phyloP scores from a whole-genome alignment of 1,140 invertebrate genomes.

The Stegodyphus mimosarum region DNA sequence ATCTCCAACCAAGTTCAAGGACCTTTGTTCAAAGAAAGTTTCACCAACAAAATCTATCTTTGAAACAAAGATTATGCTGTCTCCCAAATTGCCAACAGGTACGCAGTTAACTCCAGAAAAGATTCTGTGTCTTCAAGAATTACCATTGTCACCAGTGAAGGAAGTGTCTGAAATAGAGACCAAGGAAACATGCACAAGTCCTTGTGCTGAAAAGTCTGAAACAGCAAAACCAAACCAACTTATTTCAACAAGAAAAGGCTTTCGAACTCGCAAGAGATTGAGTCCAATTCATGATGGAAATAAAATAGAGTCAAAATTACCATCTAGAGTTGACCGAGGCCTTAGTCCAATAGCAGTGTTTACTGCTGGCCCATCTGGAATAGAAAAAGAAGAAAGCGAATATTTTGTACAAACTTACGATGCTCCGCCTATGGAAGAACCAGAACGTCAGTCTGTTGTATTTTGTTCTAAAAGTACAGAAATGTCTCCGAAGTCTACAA shows the following conservation, averaged over 20 bases:
- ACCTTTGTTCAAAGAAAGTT: slow-evolving; percentile 49
- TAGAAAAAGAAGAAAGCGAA: slow-evolving; percentile 43
- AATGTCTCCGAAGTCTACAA: slow-evolving; percentile 36
- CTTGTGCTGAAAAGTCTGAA: slow-evolving; percentile 13
- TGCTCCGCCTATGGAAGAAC: slow-evolving; percentile 48
- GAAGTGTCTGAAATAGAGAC: slow-evolving; percentile 48
- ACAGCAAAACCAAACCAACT: slow-evolving; percentile 40
- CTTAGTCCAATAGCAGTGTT: slow-evolving; percentile 56
- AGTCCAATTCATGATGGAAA: slow-evolving; percentile 34
- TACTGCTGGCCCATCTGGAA: slow-evolving; percentile 40
- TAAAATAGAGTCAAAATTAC: slow-evolving; percentile 37
- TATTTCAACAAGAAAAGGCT: slow-evolving; percentile 52
- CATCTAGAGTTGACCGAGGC: slow-evolving; percentile 20
- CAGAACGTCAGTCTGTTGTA: background rate
- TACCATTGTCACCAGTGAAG: slow-evolving; percentile 44
- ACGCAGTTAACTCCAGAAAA: slow-evolving; percentile 30
- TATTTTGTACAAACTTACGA: slow-evolving; percentile 57
- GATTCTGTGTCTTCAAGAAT: slow-evolving; percentile 35
- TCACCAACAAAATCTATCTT: slow-evolving; percentile 37
- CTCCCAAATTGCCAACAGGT: background rate
- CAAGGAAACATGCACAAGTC: slow-evolving; percentile 42
- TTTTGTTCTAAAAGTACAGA: slow-evolving; percentile 37
- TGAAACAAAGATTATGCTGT: slow-evolving; percentile 33
- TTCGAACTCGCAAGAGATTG: slow-evolving; percentile 42
- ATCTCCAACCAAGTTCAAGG: slow-evolving; percentile 48